Base-by-base conservation (phyloP, 2,797 vertebrate species). In the Podarcis siculus region DNA sequence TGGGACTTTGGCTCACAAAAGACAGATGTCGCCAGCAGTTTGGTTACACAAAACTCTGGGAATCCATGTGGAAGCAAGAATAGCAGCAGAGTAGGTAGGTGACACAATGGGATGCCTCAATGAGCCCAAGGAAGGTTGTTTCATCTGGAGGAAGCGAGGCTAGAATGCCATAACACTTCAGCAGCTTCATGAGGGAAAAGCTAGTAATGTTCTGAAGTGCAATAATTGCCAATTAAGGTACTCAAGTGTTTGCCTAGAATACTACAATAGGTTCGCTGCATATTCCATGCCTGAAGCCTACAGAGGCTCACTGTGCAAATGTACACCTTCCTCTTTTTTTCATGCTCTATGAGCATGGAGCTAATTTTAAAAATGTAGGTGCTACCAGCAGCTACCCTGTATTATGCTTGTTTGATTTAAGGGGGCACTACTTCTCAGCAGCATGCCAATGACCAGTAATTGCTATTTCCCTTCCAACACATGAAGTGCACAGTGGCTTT, bases 401-500 rank as follows among this genome's bases (percentile, higher is more conserved):
- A 27, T 84, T 27, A 35, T 58, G 71, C 23, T 27, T 58, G 49
- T 37, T 8, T 25, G 19, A 27, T 58, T 73, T 35, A 37, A 17
- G n/a, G 5, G 32, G 42, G 17, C 12, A 15, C 45, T 35, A 35
- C 45, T 8, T 37, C 25, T 75, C 82, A 58, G n/a, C n/a, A 35
- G 19, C 35, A 85, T 39, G 55, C 5, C 90, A 90, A 90, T 89
- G 49, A 82, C 39, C 78, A 91, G 30, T 35, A 82, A 87, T 76
- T 45, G 45, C 23, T 64, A 87, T 49, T 86, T 55, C 89, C 85
- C 79, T 88, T 37, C 3, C 86, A 25, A 49, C 73, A 90, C 88
- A 91, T 27, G 77, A 93, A 80, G 49, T 90, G 92, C 86, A 84
- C 77, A 89, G 73, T 49, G 82, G 86, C 89, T 91, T 64, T 85